Percentiles rank a stretch among this genome's conserved stretches.
phyloP scores from a whole-genome alignment of 2,888 invertebrate genomes.

The Lithophane leautieri region DNA sequence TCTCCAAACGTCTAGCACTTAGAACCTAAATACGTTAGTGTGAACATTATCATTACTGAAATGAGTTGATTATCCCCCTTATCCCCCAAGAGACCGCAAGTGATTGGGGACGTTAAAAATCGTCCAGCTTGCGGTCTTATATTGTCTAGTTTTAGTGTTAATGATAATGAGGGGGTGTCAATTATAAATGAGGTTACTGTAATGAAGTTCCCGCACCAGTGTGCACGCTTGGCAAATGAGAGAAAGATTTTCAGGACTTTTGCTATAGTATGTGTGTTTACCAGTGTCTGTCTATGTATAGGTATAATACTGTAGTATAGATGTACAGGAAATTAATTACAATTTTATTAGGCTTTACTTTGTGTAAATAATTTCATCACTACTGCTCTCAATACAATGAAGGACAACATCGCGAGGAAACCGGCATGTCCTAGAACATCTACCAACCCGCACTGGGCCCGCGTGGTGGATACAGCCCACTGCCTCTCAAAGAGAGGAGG shows the following conservation, averaged over 20 bases:
- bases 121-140: slow-evolving; percentile 24
- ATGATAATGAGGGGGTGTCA: slow-evolving; percentile 25
- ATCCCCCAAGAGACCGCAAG: slow-evolving; percentile 33
- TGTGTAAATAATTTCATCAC: no score
- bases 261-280: not conserved
- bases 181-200: not conserved
- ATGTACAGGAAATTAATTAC: no score
- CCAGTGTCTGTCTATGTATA: no score
- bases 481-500: no score
- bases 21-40: slow-evolving; percentile 34
- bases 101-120: slow-evolving; percentile 28
- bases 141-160: slow-evolving; percentile 12
- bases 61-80: slow-evolving; percentile 37
- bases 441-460: no score
- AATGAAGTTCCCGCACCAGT: not conserved
- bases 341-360: no score
- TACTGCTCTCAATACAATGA: no score
- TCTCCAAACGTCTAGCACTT: slow-evolving; percentile 48
- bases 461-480: no score
- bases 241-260: no score
- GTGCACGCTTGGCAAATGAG: not conserved
- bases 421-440: no score
- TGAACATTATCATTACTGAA: slow-evolving; percentile 51
- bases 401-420: no score
- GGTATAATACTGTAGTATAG: no score